Conservation (phyloP, 2,797 vertebrate species). For the Myoxocephalus aenaeus region DNA sequence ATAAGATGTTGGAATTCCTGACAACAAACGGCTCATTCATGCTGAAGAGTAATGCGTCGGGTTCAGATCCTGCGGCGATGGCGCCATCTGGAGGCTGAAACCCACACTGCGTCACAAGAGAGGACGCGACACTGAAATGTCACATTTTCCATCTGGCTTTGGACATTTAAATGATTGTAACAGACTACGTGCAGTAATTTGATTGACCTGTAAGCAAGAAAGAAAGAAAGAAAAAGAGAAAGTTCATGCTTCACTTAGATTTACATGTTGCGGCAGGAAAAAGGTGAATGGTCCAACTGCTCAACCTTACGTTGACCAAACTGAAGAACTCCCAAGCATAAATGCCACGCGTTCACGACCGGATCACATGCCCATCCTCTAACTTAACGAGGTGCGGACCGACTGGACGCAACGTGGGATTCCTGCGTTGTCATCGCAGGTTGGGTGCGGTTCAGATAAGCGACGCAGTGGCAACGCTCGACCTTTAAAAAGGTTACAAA, state of each 20-base stretch:
- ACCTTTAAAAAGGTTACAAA: slow-evolving; percentile 19
- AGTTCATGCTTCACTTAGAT: background rate
- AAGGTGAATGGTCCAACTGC: slow-evolving; percentile 8
- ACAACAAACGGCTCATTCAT: slow-evolving; percentile 24
- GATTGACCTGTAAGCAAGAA: background rate
- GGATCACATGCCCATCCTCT: slow-evolving; percentile 38
- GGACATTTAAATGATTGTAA: background rate
- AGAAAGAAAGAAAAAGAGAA: background rate
- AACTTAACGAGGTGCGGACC: background rate
- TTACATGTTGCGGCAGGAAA: background rate
- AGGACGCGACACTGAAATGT: background rate
- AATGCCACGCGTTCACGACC: slow-evolving; percentile 8
- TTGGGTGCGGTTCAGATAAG: slow-evolving; percentile 2
- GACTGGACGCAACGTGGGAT: background rate
- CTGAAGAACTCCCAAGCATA: slow-evolving; percentile 9
- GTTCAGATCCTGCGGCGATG: background rate
- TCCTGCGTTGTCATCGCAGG: slow-evolving; percentile 17
- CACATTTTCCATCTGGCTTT: background rate
- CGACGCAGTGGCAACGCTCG: slow-evolving; percentile 9
- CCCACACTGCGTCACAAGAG: background rate
- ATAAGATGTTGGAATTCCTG: background rate
- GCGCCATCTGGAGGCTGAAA: slow-evolving; percentile 49
- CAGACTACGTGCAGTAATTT: slow-evolving; percentile 6
- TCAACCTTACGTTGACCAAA: slow-evolving; percentile 13
- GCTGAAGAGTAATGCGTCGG: background rate